Conservation (phyloP, 2,113 vertebrate species). For the Mus spicilegus region DNA sequence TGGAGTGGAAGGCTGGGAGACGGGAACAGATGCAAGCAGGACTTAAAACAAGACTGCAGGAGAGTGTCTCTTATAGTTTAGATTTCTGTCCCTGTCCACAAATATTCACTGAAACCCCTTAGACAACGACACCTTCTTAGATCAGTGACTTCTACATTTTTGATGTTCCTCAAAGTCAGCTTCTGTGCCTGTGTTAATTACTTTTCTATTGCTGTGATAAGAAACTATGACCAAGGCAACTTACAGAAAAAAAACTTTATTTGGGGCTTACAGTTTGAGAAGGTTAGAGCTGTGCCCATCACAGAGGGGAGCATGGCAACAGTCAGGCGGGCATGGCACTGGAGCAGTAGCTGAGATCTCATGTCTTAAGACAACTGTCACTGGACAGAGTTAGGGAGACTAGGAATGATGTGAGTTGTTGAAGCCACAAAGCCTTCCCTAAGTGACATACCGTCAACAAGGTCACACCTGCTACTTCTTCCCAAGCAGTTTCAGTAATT, state of each 20-base stretch:
- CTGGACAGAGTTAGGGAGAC: background rate
- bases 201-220: background rate
- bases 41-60: background rate
- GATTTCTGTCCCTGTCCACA: constrained; percentile 5
- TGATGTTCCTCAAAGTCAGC: constrained; percentile 27
- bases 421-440: background rate
- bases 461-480: background rate
- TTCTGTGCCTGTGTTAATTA: background rate
- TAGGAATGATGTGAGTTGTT: background rate
- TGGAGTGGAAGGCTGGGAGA: background rate
- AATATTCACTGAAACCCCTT: background rate
- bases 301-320: background rate
- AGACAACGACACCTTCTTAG: background rate
- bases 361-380: background rate
- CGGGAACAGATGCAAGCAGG: background rate
- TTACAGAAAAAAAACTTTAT: background rate
- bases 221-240: background rate
- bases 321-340: background rate
- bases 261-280: background rate
- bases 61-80: background rate
- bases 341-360: background rate
- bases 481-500: background rate
- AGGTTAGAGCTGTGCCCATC: background rate
- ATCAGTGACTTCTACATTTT: constrained; percentile 38
- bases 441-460: background rate